Evolutionary conservation across 2,113 vertebrate genomes (phyloP).

Genomic region (Neoarius graeffei): DNA sequence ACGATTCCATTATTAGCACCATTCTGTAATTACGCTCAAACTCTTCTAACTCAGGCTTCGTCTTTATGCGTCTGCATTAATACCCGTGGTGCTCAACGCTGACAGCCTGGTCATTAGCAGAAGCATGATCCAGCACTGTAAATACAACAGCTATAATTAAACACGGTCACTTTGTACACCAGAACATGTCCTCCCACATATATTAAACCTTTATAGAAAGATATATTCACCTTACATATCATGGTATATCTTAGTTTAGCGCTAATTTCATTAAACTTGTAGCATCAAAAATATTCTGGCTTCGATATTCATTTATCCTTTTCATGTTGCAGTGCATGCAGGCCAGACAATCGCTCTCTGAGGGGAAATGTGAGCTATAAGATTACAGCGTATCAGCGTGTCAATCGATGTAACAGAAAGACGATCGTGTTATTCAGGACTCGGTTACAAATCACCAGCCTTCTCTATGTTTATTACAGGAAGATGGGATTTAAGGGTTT

Average conservation of each 20-base stretch:
- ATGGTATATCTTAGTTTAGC: not conserved
- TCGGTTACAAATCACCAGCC: not conserved
- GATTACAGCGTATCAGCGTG: not conserved
- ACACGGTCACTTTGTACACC: slow-evolving; percentile 57
- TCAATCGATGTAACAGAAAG: slow-evolving; percentile 1
- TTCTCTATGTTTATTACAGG: not conserved
- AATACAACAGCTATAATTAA: slow-evolving; percentile 68
- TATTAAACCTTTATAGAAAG: slow-evolving; percentile 57
- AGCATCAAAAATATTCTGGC: not conserved
- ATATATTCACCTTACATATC: not conserved
- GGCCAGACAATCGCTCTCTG: not conserved
- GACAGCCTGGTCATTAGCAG: slow-evolving; percentile 65
- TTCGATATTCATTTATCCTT: not conserved
- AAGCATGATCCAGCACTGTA: slow-evolving; percentile 58
- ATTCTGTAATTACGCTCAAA: not conserved
- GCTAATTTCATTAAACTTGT: not conserved
- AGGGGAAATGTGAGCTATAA: not conserved
- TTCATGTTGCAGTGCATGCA: not conserved
- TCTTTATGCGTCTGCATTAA: slow-evolving; percentile 17
- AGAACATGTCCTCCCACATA: slow-evolving; percentile 44
- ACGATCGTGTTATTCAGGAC: not conserved
- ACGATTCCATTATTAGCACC: not conserved
- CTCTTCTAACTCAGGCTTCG: not conserved
- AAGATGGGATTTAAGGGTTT: not conserved
- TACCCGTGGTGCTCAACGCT: slow-evolving; percentile 19